Evolutionary conservation across 1,140 invertebrate species (phyloP), one percentile per base, ranked within the genome.

Genomic region (Littorina saxatilis): DNA sequence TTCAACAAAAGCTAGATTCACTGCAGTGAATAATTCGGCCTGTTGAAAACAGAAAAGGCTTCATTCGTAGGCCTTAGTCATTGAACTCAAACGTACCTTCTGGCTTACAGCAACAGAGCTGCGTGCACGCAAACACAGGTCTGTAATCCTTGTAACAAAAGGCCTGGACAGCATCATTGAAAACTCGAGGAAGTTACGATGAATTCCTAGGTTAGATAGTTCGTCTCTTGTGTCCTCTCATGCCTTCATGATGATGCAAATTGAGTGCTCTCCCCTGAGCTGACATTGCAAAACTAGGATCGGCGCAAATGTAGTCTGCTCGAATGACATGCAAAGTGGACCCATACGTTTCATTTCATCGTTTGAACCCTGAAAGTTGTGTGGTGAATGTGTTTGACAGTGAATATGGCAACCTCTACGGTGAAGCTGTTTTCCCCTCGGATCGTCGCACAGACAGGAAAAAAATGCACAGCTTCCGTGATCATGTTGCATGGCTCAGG

Each of bases 401-500:
- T 39, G 20, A 40, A 5, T 2, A 73, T 73, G 70, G 70, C 70
- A 43, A 27, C 70, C 1, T 43, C 70, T 15, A 11, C 52, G 37
- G 52, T 76, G 27, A 43, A 40, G 2, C 20, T 58, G 39, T 27
- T 78, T 39, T 37, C 75, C 4, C 20, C 75, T 78, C 32, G 3
- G n/a, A 43, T 78, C n/a, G n/a, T 63, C 32, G 39, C 4, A 11
- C 75, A 78, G 2, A 78, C 75, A 3, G 75, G 75, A 27, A 39
- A 78, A 27, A 78, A 66, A 35, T 78, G 75, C n/a, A 78, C 52
- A 7, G 75, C 75, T 39, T 17, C 70, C 13, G 70, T 43, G 2
- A 73, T 73, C 43, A 9, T 73, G 13, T 20, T 73, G 15, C 70
- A 73, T 23, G 70, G 70, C 29, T 73, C 70, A 43, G 70, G 70